Base-by-base conservation (phyloP, 2,888 invertebrate species). In the Hyalella azteca region DNA sequence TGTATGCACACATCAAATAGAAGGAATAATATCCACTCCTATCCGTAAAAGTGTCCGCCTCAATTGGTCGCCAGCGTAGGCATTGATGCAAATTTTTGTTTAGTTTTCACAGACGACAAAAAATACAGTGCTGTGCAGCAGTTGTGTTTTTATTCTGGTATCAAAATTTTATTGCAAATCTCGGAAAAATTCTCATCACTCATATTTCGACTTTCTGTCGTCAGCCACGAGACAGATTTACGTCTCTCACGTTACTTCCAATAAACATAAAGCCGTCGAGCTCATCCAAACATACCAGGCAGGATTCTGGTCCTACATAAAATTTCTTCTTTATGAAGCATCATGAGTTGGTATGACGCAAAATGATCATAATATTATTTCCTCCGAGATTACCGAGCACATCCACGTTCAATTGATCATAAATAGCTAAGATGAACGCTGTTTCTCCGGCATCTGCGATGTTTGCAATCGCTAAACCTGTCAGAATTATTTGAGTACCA, bases 311-410 rank as follows among this genome's bases (percentile, higher is more conserved):
- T 29, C 22, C 26, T 22, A 26, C 54, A 54, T 54, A 54, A 54
- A 54, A 54, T 54, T 54, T 54, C 26, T 54, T 54, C 54, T 54
- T 54, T 54, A 54, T 54, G 54, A 54, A 54, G 54, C 26, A 26
- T 54, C 54, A 54, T 54, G 54, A 54, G 26, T 54, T 54, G 54
- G 29, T 54, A 54, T 54, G 54, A 54, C 54, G 29, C 54, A 54
- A 54, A 54, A 54, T 54, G 54, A 22, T 54, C 54, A 54, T 54
- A 54, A 54, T 54, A 54, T 54, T 29, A 29, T 26, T 54, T 54
- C 29, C 54, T 29, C 26, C 29, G 54, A 54, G 54, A 54, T 54
- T 54, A 29, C 54, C 54, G 26, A 54, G 54, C 54, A 54, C 54
- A 54, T 54, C 29, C 26, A 22, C 29, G 54, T 54, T 54, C 54